phyloP scores from a whole-genome alignment of 2,888 invertebrate genomes.

The Hololepta plana region DNA sequence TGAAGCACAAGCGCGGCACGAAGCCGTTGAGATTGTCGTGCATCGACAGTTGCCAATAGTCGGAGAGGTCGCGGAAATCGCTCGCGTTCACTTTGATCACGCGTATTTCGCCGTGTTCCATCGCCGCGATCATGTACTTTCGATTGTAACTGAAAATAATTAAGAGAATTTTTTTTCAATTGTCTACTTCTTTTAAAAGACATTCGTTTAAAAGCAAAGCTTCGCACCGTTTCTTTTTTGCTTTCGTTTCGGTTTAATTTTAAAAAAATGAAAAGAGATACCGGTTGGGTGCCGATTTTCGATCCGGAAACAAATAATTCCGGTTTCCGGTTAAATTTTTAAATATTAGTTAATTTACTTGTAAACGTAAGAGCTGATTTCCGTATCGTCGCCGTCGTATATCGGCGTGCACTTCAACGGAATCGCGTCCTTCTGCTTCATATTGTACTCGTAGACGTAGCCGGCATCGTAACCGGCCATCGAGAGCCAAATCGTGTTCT shows the following conservation, averaged over 20 bases:
- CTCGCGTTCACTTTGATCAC: conserved; percentile 31
- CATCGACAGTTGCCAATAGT: conserved; percentile 53
- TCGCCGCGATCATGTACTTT: conserved; percentile 37
- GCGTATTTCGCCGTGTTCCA: conserved; percentile 40
- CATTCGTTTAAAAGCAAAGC: too few relatives aligned
- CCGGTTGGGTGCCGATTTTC: too few relatives aligned
- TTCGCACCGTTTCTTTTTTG: too few relatives aligned
- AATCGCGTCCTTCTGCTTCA: conserved; percentile 23
- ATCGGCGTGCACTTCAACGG: conserved; percentile 31
- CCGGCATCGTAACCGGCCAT: conserved; percentile 48
- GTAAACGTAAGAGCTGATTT: conserved; percentile 34
- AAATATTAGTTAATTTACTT: too few relatives aligned
- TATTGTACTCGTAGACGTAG: conserved; percentile 41
- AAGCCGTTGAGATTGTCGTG: conserved; percentile 56
- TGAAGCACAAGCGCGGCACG: conserved; percentile 43
- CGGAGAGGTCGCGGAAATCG: conserved; percentile 34
- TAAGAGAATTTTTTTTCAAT: conserved; percentile 6
- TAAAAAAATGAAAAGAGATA: too few relatives aligned
- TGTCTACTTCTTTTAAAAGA: conserved; percentile 1
- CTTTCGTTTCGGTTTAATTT: too few relatives aligned
- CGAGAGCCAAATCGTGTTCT: conserved; percentile 38
- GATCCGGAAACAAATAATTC: too few relatives aligned
- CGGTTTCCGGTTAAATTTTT: too few relatives aligned
- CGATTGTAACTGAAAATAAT: conserved; percentile 29
- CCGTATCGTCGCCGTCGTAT: conserved; percentile 33